Evolutionary conservation across 2,113 vertebrate species (phyloP).

Genomic region (Gambusia affinis): DNA sequence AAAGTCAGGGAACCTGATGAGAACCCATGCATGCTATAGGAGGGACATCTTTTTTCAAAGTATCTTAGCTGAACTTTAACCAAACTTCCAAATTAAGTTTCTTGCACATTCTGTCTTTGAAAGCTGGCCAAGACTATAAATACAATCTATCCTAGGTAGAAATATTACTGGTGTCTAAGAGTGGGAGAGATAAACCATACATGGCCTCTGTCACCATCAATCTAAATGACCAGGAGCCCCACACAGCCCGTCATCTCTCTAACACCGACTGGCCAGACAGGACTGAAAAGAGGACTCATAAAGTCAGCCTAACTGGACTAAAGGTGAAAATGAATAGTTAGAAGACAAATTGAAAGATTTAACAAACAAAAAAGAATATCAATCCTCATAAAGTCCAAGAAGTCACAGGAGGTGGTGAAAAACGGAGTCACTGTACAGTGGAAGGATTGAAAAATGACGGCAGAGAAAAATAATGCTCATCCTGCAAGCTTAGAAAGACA

Average conservation of each 20-base stretch:
- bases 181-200: constrained; percentile 37
- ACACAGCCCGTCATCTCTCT: constrained; percentile 30
- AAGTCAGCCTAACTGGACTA: neutral
- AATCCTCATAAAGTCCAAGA: constrained; percentile 11
- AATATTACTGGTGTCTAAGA: constrained; percentile 26
- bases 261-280: constrained; percentile 19
- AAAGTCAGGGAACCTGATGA: neutral
- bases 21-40: neutral
- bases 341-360: constrained; percentile 31
- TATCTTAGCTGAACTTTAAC: constrained; percentile 1
- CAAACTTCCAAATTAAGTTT: constrained; percentile 12
- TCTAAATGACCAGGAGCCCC: constrained; percentile 27
- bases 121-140: constrained; percentile 24
- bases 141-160: constrained; percentile 26
- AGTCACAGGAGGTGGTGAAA: constrained; percentile 13
- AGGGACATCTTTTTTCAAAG: neutral
- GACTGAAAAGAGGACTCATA: constrained; percentile 16
- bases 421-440: constrained; percentile 11
- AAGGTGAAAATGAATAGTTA: constrained; percentile 38
- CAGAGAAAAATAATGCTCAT: constrained; percentile 43
- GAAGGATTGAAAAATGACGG: constrained; percentile 49
- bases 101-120: constrained; percentile 7
- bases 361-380: constrained; percentile 12
- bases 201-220: constrained; percentile 36
- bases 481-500: constrained; percentile 57